A percentile compares a stretch with the other conserved stretches of the same genome.
Evolutionary conservation across 2,797 vertebrate genomes (phyloP).

Genomic region (Macrochelys suwanniensis): DNA sequence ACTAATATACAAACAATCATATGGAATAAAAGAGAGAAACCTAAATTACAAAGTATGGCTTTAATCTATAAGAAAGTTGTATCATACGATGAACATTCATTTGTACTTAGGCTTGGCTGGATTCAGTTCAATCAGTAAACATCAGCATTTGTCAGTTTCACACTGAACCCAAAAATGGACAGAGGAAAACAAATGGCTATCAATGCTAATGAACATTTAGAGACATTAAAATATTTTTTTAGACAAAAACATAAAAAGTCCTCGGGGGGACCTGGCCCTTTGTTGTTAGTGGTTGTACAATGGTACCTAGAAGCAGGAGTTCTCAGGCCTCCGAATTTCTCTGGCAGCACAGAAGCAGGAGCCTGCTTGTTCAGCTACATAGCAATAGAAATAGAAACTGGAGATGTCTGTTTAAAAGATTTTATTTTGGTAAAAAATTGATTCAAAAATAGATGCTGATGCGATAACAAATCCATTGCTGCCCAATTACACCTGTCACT

Average conservation of each 20-base stretch:
- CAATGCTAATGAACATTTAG: background rate
- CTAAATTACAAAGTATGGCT: constrained; percentile 64
- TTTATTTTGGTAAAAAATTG: background rate
- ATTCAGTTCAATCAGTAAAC: constrained; percentile 12
- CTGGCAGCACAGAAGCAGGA: background rate
- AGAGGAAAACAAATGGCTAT: background rate
- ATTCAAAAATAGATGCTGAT: background rate
- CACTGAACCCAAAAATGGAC: background rate
- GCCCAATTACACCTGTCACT: background rate
- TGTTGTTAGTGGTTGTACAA: background rate
- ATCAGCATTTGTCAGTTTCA: constrained; percentile 10
- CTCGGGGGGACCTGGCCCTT: background rate
- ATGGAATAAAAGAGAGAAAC: constrained; percentile 19
- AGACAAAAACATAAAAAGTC: constrained; percentile 21
- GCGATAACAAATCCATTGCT: background rate
- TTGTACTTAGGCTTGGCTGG: constrained; percentile 12
- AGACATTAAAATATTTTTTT: background rate
- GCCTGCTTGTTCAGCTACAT: background rate
- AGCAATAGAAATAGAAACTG: background rate
- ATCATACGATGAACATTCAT: constrained; percentile 41
- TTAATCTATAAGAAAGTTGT: constrained; percentile 25
- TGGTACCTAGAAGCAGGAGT: constrained; percentile 22
- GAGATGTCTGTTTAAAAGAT: background rate
- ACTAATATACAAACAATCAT: constrained; percentile 45
- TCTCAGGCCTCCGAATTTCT: background rate